These are phyloP conservation scores for Drosophila orosa DNA, from an alignment of 1,140 invertebrate genomes.

Conservation along the genomic window DNA sequence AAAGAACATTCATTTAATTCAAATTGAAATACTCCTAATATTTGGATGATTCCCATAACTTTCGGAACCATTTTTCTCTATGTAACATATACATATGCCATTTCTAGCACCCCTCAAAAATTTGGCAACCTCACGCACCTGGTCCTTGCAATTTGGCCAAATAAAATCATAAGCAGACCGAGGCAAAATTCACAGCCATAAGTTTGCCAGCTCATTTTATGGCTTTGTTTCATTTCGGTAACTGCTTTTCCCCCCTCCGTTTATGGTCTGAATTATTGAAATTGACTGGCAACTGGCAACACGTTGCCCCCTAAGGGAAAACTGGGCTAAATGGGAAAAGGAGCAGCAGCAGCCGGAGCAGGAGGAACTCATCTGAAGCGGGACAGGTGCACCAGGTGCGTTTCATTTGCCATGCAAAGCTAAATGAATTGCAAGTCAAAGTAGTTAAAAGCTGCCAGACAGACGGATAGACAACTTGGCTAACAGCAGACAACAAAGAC, in stretches of 20 bases:
- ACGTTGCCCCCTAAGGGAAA: slow-evolving; percentile 19
- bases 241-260: slow-evolving; percentile 13
- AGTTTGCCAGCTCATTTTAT: slow-evolving; percentile 58
- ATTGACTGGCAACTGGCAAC: slow-evolving; percentile 50
- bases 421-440: slow-evolving; percentile 79
- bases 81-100: background rate
- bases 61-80: background rate
- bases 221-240: slow-evolving; percentile 51
- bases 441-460: slow-evolving; percentile 59
- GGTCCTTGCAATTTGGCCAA: slow-evolving; percentile 9
- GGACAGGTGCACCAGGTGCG: slow-evolving; percentile 54
- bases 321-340: slow-evolving; percentile 4
- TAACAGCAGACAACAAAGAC: slow-evolving; percentile 49
- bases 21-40: background rate
- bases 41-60: background rate
- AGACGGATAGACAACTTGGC: slow-evolving; percentile 19
- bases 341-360: background rate
- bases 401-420: slow-evolving; percentile 67
- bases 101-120: background rate
- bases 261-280: slow-evolving; percentile 52
- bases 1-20: background rate
- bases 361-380: slow-evolving; percentile 3
- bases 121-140: slow-evolving; percentile 2
- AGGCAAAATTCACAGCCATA: slow-evolving; percentile 27
- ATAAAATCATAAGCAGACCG: slow-evolving; percentile 36